Evolutionary conservation across 1,140 invertebrate species (phyloP).

Genomic region (Tenebrio molitor): DNA sequence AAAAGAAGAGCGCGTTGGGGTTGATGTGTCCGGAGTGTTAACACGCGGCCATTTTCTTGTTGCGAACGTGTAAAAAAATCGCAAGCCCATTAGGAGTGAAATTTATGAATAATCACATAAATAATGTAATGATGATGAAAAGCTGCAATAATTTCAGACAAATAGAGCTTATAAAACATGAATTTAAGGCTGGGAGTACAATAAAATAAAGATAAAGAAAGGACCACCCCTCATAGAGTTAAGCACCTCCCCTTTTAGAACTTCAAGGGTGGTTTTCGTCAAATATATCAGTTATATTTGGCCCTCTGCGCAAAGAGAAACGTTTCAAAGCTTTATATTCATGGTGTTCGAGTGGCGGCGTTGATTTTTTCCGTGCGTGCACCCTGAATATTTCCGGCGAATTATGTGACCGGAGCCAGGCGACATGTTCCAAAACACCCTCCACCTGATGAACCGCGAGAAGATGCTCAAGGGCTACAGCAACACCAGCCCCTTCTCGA

Average conservation of each 20-base stretch:
- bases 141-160: conserved; percentile 28
- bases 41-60: not conserved
- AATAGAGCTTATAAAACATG: conserved; percentile 50
- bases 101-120: conserved; percentile 29
- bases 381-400: too few species aligned
- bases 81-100: not conserved
- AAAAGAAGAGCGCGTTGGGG: not conserved
- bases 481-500: conserved; percentile 64
- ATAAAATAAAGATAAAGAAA: conserved; percentile 60
- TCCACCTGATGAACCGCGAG: conserved; percentile 58
- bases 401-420: too few species aligned
- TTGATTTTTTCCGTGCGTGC: too few species aligned
- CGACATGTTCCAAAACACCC: conserved; percentile 61
- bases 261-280: conserved; percentile 58
- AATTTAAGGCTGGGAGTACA: conserved; percentile 54
- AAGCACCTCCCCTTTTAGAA: conserved; percentile 57
- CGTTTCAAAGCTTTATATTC: conserved; percentile 33
- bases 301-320: conserved; percentile 44
- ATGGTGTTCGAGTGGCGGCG: not conserved
- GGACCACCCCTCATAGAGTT: conserved; percentile 60
- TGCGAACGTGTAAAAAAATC: not conserved
- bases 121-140: conserved; percentile 19
- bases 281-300: conserved; percentile 59
- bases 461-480: conserved; percentile 64
- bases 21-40: too few species aligned